A percentile compares a stretch with the other conserved stretches of the same genome.
Conservation (phyloP, 2,797 vertebrate genomes). For the Mallotus villosus region DNA sequence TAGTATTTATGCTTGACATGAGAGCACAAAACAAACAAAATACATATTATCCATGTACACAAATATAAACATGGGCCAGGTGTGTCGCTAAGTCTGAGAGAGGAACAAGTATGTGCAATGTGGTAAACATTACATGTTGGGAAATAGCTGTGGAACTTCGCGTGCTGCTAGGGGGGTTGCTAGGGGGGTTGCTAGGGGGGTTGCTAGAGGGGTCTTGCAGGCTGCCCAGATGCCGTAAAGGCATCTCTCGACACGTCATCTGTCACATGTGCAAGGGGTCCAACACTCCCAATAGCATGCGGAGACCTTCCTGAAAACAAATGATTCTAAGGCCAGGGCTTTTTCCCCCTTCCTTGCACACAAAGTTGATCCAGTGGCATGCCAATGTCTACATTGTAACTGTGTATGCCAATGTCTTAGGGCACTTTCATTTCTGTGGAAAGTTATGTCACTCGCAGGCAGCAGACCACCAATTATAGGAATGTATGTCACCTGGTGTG, state of each 20-base stretch:
- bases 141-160: not conserved
- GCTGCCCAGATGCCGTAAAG: not conserved
- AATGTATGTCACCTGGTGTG: no score
- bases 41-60: not conserved
- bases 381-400: no score
- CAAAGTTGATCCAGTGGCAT: no score
- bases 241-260: slow-evolving; percentile 1
- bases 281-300: not conserved
- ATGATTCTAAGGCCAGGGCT: no score
- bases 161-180: not conserved
- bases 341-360: no score
- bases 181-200: no score
- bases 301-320: not conserved
- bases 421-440: no score
- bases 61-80: no score
- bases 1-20: slow-evolving; percentile 16
- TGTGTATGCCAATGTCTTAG: no score
- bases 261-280: not conserved
- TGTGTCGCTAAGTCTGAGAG: not conserved
- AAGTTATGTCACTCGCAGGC: no score
- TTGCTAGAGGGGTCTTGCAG: not conserved
- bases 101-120: not conserved
- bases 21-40: not conserved
- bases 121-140: slow-evolving; percentile 10
- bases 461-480: no score